Evolutionary conservation across 64 coral and sea anemone species (phyloP), one percentile per base, ranked within the genome.

Genomic region (Orbicella faveolata): DNA sequence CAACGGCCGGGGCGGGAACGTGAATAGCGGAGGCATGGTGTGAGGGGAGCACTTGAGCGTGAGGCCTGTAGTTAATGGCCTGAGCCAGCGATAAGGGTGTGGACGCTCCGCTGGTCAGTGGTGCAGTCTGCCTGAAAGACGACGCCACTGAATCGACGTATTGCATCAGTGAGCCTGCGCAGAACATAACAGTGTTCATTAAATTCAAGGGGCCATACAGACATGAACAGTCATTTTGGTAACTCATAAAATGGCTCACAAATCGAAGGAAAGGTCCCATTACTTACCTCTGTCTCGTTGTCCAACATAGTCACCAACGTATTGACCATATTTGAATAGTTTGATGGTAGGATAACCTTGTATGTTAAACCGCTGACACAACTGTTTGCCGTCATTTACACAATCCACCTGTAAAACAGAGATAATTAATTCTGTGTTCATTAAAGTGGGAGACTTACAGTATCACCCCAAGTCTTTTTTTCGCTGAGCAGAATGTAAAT

Each of bases 101-200:
- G 25, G 87, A 37, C 23, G 61, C 90, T 66, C 16, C 70, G 3
- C 67, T 36, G 25, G 89, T 88, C 35, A 97, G 85, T 16, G 88
- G 78, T 53, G 88, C 70, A 62, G 83, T 77, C 73, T 94, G 95
- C 6, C 48, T 36, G 0, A 73, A 33, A 26, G 92, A 87, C 72
- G 92, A 89, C 4, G 95, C 77, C 2, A 97, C 95, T 3, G 95
- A 97, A 21, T 97, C 88, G 30, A 97, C 87, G 74, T 97, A 97
- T 25, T 88, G 81, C n/a, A 97, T 84, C 37, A 97, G 73, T 4
- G 92, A 83, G 33, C 83, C 95, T 97, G 78, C 1, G 44, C 36
- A 51, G 19, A 54, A 1, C 2, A 79, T 64, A 87, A 36, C 17
- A 9, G 2, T 61, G 36, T 1, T 63, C n/a, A 23, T 41, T 13